These are phyloP conservation scores for Catocala sponsa DNA, from an alignment of 2,888 invertebrate genomes.

Conservation along the genomic window DNA sequence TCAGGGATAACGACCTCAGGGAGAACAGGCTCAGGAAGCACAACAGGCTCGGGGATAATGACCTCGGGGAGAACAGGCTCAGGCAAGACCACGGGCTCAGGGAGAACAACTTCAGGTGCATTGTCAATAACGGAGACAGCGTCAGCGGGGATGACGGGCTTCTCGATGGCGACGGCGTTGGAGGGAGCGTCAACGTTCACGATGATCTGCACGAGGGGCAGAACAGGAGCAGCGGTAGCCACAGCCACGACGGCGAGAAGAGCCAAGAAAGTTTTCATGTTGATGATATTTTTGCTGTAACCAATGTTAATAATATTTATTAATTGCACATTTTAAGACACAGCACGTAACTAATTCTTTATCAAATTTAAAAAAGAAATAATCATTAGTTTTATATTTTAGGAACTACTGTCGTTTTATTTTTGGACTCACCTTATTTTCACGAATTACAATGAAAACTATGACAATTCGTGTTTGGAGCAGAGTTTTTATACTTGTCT, in stretches of 20 bases:
- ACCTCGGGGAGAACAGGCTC: conserved; percentile 33
- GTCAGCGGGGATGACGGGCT: conserved; percentile 10
- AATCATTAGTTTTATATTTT: too few relatives aligned
- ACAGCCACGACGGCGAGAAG: conserved; percentile 64
- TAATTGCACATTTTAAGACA: too few relatives aligned
- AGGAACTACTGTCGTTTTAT: background rate
- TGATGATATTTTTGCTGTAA: conserved; percentile 39
- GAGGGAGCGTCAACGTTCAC: conserved; percentile 63
- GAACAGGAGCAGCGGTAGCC: conserved; percentile 59
- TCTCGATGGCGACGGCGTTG: conserved; percentile 25
- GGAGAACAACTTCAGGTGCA: conserved; percentile 31
- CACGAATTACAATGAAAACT: conserved; percentile 36
- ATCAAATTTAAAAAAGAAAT: too few relatives aligned
- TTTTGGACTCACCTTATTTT: conserved; percentile 38
- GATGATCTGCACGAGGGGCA: conserved; percentile 67
- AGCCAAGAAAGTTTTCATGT: conserved; percentile 65
- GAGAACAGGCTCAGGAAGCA: conserved; percentile 25
- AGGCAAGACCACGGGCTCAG: conserved; percentile 32
- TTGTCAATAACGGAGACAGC: conserved; percentile 1
- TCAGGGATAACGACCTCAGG: conserved; percentile 28
- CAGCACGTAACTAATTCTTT: too few relatives aligned
- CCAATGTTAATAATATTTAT: background rate
- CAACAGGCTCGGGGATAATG: conserved; percentile 28
- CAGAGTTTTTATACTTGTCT: conserved; percentile 48
- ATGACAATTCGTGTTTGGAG: conserved; percentile 13